Percentiles rank a stretch among this genome's conserved stretches.
These are phyloP conservation scores for Chymomyza amoena DNA, from an alignment of 2,888 invertebrate species.

Conservation along the genomic window DNA sequence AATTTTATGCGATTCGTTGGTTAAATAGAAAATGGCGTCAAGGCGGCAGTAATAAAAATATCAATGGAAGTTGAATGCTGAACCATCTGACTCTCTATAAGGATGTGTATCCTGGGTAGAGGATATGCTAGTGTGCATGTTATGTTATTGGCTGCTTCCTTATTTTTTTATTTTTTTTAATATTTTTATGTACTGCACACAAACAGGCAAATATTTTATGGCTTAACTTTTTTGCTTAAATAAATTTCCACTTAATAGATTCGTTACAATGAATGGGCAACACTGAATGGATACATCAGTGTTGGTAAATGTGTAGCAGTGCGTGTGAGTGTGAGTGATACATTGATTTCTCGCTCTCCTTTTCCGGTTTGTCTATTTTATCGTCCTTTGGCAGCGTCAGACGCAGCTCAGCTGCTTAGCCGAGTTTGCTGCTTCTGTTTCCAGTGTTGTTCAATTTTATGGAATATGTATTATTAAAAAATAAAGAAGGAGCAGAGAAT, in stretches of 20 bases:
- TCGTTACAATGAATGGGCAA: conserved; percentile 60
- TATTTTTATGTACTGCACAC: conserved; percentile 60
- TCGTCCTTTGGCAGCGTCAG: conserved; percentile 46
- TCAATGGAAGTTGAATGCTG: conserved; percentile 51
- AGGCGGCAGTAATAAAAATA: conserved; percentile 66
- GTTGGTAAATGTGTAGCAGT: conserved; percentile 6
- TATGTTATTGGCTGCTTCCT: conserved; percentile 41
- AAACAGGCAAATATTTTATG: conserved; percentile 59
- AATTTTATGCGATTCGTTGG: conserved; percentile 11
- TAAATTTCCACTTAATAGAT: conserved; percentile 74
- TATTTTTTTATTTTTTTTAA: conserved; percentile 46
- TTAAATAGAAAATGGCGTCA: conserved; percentile 26
- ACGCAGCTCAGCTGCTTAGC: conserved; percentile 14
- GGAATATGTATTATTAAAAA: conserved; percentile 51
- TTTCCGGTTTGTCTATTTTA: conserved; percentile 53
- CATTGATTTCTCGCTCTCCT: not conserved
- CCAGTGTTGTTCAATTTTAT: conserved; percentile 50
- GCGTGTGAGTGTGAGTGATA: not conserved
- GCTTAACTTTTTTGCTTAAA: conserved; percentile 62
- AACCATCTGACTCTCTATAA: conserved; percentile 12
- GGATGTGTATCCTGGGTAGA: not conserved
- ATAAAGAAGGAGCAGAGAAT: not conserved
- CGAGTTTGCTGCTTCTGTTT: not conserved
- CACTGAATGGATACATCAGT: conserved; percentile 16
- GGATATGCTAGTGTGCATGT: not conserved